These are phyloP conservation scores for Hippocampus zosterae DNA, from an alignment of 2,113 vertebrate genomes.

Conservation along the genomic window DNA sequence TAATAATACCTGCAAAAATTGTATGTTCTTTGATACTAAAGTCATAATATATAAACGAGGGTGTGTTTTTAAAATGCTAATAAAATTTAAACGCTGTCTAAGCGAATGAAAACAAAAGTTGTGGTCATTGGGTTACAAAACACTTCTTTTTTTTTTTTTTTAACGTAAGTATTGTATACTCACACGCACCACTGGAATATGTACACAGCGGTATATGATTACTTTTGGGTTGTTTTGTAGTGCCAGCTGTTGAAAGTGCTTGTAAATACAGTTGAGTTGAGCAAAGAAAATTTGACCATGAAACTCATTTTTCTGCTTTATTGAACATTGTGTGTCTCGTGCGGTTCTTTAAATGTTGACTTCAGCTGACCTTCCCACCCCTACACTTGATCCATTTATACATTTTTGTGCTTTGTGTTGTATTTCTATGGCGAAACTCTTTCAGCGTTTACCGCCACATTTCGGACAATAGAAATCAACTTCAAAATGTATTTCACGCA, in stretches of 20 bases:
- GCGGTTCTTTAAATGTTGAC: conserved; percentile 3
- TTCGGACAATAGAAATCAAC: not conserved
- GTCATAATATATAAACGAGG: conserved; percentile 41
- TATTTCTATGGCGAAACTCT: not conserved
- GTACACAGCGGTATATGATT: no score
- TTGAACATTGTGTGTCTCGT: not conserved
- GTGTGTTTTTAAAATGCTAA: conserved; percentile 56
- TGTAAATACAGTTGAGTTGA: no score
- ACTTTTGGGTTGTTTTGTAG: not conserved
- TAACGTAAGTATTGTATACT: no score
- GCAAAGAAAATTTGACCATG: not conserved
- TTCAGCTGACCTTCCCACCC: not conserved
- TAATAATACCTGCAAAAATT: conserved; percentile 11
- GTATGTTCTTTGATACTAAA: conserved; percentile 47
- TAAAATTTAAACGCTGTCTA: conserved; percentile 33
- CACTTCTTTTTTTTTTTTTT: no score
- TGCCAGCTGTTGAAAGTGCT: no score
- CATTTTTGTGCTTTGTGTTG: not conserved
- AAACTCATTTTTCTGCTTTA: not conserved
- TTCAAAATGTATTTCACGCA: not conserved
- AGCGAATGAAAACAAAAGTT: conserved; percentile 5
- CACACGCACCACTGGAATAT: no score
- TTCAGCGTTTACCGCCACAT: not conserved
- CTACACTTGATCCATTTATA: not conserved
- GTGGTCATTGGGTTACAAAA: not conserved